phyloP scores from a whole-genome alignment of 2,888 invertebrate genomes.

The Mermis nigrescens region DNA sequence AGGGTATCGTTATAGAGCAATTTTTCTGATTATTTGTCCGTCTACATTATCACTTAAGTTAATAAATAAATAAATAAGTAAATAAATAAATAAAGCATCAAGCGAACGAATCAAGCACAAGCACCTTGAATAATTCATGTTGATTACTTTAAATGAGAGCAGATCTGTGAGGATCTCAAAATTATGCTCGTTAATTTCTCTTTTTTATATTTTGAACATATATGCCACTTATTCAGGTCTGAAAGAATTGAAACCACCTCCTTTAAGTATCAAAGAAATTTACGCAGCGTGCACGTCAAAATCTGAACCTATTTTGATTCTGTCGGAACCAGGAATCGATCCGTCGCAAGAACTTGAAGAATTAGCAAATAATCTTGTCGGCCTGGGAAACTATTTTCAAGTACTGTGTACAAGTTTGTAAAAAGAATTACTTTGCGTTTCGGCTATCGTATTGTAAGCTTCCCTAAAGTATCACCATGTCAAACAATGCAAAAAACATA shows the following conservation, averaged over 20 bases:
- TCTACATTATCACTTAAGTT: too few relatives aligned
- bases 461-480: not conserved
- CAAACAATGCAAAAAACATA: not conserved
- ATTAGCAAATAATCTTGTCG: slow-evolving; percentile 42
- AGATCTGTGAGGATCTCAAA: too few relatives aligned
- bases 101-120: too few relatives aligned
- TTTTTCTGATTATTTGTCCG: too few relatives aligned
- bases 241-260: slow-evolving; percentile 43
- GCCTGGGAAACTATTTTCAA: slow-evolving; percentile 42
- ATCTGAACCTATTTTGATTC: slow-evolving; percentile 55
- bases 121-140: too few relatives aligned
- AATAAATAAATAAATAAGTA: too few relatives aligned
- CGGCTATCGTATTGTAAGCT: not conserved
- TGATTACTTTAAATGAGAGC: too few relatives aligned
- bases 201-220: not conserved
- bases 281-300: slow-evolving; percentile 42
- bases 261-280: slow-evolving; percentile 41
- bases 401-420: too few relatives aligned
- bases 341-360: slow-evolving; percentile 60
- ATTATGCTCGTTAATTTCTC: too few relatives aligned
- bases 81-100: too few relatives aligned
- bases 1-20: too few relatives aligned
- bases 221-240: slow-evolving; percentile 31
- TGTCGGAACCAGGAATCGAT: slow-evolving; percentile 72
- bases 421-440: not conserved